Percentiles rank a stretch among this genome's conserved stretches.
Conservation (phyloP, 2,113 vertebrate species). For the Aythya baeri region DNA sequence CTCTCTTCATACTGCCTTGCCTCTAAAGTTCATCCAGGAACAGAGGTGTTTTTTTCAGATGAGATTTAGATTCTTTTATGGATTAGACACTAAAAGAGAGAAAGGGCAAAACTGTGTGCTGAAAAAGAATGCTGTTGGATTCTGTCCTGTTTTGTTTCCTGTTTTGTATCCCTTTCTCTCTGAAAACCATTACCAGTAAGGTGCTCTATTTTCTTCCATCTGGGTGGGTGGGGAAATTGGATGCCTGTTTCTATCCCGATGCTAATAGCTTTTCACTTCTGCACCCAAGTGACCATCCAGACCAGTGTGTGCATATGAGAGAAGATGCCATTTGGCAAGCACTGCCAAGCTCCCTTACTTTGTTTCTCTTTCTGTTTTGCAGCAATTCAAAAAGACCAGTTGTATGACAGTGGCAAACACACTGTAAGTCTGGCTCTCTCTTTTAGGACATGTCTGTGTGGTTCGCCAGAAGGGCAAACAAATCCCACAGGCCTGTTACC, state of each 20-base stretch:
- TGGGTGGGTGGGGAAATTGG: conserved; percentile 17
- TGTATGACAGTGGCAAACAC: conserved; percentile 26
- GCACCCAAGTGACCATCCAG: neutral
- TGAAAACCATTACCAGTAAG: neutral
- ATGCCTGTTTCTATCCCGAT: conserved; percentile 18
- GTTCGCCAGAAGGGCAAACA: conserved; percentile 41
- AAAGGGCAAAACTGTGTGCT: neutral
- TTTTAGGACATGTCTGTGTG: neutral
- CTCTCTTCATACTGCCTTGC: neutral
- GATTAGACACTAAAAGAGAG: neutral
- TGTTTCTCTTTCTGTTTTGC: neutral
- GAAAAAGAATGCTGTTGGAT: neutral
- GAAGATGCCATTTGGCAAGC: conserved; percentile 36
- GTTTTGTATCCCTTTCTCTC: neutral
- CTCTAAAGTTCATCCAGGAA: neutral
- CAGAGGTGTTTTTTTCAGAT: neutral
- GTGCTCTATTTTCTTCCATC: conserved; percentile 27
- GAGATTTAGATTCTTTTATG: neutral
- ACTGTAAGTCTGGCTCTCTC: neutral
- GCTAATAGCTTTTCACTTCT: conserved; percentile 30
- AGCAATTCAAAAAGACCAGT: conserved; percentile 21
- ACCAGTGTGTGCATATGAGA: neutral
- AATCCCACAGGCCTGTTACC: neutral
- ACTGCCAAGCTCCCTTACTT: neutral
- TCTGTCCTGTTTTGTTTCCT: neutral